Conservation (phyloP, 2,113 vertebrate species). For the Varanus salvator region DNA sequence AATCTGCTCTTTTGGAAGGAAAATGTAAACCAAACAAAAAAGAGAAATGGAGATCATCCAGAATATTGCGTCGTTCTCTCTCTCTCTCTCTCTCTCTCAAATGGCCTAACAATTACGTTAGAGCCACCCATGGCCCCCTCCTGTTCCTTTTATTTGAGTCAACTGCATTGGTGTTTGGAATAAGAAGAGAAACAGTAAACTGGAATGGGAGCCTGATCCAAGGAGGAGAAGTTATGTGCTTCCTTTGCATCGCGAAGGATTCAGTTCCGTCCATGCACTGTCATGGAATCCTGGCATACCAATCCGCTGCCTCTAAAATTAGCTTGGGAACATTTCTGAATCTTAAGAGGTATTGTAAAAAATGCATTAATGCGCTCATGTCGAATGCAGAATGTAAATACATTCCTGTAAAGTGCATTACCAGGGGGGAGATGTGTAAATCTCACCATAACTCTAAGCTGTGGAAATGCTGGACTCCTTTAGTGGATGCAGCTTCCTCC, state of each 20-base stretch:
- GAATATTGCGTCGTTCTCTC: background rate
- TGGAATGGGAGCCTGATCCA: background rate
- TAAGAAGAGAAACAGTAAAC: background rate
- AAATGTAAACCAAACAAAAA: background rate
- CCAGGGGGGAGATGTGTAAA: background rate
- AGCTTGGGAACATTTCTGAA: background rate
- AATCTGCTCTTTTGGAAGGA: background rate
- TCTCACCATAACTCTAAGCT: background rate
- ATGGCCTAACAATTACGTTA: background rate
- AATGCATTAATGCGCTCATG: background rate
- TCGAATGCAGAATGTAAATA: background rate
- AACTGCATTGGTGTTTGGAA: background rate
- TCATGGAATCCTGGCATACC: background rate
- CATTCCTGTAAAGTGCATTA: background rate
- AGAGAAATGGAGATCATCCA: background rate
- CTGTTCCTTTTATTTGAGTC: background rate
- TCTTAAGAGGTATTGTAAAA: slow-evolving; percentile 4
- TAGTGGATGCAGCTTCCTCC: background rate
- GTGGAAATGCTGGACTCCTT: background rate
- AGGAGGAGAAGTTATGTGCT: background rate
- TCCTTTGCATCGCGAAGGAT: background rate
- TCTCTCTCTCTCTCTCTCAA: background rate
- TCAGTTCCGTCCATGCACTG: background rate
- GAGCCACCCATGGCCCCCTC: background rate
- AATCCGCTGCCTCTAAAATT: background rate